phyloP scores from a whole-genome alignment of 2,113 vertebrate genomes.

The Gymnorhina tibicen region DNA sequence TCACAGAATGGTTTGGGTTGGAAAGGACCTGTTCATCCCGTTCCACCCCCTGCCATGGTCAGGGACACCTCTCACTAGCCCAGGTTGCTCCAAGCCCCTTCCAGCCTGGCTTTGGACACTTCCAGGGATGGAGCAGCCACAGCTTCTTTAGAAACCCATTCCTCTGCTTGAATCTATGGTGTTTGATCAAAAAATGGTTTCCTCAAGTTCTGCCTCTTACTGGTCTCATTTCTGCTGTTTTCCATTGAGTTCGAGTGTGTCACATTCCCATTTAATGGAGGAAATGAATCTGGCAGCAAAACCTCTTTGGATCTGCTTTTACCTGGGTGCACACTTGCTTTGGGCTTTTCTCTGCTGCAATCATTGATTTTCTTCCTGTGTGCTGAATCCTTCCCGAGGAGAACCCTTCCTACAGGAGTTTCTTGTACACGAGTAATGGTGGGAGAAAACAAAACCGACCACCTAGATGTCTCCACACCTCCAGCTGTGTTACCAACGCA shows the following conservation, averaged over 20 bases:
- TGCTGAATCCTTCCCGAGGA: background rate
- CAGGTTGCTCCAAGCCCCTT: accelerated
- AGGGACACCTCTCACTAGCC: background rate
- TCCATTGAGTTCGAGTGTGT: background rate
- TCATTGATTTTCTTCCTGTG: accelerated
- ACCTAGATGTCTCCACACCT: background rate
- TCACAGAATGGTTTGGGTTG: background rate
- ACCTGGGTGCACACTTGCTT: background rate
- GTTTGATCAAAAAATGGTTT: background rate
- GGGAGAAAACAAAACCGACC: background rate
- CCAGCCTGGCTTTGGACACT: background rate
- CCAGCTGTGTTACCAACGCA: background rate
- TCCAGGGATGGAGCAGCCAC: background rate
- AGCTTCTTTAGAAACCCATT: background rate
- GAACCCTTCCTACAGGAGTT: background rate
- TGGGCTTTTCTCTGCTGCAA: background rate
- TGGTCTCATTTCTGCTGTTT: background rate
- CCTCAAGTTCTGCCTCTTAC: background rate
- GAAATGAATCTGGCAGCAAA: background rate
- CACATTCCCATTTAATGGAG: background rate
- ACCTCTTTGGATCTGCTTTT: background rate
- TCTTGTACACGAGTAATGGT: accelerated
- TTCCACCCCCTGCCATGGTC: background rate
- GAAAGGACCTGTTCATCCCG: background rate
- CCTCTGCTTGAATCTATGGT: background rate